These are phyloP conservation scores for Amblyopsis hoosieri DNA, from an alignment of 2,797 vertebrate species.

Conservation along the genomic window DNA sequence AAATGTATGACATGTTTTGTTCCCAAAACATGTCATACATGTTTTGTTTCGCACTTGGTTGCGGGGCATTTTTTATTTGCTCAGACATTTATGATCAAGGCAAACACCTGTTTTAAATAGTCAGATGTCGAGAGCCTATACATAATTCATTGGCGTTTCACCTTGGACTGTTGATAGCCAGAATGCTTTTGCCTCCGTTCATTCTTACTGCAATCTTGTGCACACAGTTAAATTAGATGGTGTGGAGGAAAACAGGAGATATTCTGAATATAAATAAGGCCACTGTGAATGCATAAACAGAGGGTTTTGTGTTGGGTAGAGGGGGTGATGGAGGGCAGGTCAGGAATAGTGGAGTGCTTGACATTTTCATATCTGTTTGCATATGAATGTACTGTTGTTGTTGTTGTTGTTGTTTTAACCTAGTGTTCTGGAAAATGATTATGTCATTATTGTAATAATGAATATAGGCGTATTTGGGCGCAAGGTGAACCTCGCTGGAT, in stretches of 20 bases:
- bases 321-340: too few relatives aligned
- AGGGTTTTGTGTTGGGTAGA: constrained; percentile 6
- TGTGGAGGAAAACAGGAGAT: constrained; percentile 23
- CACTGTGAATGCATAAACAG: constrained; percentile 27
- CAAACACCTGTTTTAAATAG: constrained; percentile 49
- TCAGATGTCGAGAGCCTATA: constrained; percentile 25
- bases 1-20: constrained; percentile 21
- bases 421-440: constrained; percentile 34
- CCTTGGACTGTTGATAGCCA: constrained; percentile 40
- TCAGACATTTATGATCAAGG: constrained; percentile 39
- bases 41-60: constrained; percentile 14
- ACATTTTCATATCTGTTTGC: constrained; percentile 19
- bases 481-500: constrained; percentile 5
- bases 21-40: constrained; percentile 21
- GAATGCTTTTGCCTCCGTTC: constrained; percentile 29
- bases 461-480: constrained; percentile 8
- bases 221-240: constrained; percentile 22
- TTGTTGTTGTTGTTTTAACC: not conserved
- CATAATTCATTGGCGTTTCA: constrained; percentile 50
- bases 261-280: constrained; percentile 39
- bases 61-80: constrained; percentile 38
- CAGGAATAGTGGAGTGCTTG: not conserved
- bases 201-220: constrained; percentile 20
- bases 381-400: constrained; percentile 3
- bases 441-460: constrained; percentile 5